Evolutionary conservation across 2,797 vertebrate species (phyloP).

Genomic region (Halcyon leucocephala): DNA sequence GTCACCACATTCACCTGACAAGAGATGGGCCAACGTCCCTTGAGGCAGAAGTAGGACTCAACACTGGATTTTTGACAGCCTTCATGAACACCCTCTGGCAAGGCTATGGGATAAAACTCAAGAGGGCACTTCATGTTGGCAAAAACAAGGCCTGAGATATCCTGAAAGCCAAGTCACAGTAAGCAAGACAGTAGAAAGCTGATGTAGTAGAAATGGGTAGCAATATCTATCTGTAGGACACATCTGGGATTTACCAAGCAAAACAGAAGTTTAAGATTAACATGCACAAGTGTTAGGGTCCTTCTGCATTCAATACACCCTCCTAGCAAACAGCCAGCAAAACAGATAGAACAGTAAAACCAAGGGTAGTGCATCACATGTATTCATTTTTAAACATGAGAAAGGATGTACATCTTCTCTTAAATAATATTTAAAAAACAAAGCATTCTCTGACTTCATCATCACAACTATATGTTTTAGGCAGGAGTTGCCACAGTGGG

Average conservation of each 20-base stretch:
- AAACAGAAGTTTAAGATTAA: background rate
- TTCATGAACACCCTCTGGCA: background rate
- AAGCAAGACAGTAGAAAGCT: background rate
- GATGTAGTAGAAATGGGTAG: background rate
- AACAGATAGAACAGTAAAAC: background rate
- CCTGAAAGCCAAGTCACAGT: background rate
- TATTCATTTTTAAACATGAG: background rate
- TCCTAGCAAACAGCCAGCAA: background rate
- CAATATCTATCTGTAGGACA: background rate
- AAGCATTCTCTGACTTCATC: background rate
- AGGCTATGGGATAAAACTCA: background rate
- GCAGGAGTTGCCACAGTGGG: conserved; percentile 8
- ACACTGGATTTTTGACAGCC: background rate
- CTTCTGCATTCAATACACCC: background rate
- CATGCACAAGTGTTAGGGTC: accelerated
- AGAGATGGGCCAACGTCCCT: background rate
- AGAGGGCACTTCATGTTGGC: background rate
- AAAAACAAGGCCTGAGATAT: background rate
- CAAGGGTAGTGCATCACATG: background rate
- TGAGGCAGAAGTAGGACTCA: background rate
- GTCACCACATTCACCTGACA: background rate
- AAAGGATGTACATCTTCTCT: background rate
- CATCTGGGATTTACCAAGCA: background rate
- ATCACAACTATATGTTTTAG: background rate
- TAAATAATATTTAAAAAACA: background rate